Evolutionary conservation across 2,113 vertebrate genomes (phyloP).

Genomic region (Todiramphus saurophagus): DNA sequence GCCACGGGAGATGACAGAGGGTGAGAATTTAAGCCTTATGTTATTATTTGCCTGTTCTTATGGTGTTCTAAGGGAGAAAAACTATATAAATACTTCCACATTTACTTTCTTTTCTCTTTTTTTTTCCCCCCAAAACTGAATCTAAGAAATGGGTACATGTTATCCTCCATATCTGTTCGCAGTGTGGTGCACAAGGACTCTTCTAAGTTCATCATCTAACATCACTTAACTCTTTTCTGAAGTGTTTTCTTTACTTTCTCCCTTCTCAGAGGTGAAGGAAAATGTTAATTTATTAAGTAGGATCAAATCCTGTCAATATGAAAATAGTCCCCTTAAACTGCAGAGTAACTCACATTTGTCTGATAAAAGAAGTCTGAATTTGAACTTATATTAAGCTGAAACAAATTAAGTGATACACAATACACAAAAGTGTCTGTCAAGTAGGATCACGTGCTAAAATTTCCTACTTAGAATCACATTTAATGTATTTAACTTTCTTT

Average conservation of each 20-base stretch:
- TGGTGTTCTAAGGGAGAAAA: not conserved
- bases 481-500: not conserved
- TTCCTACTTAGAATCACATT: not conserved
- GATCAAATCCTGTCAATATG: not conserved
- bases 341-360: not conserved
- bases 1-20: not conserved
- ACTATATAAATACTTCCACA: not conserved
- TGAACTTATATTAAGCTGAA: not conserved
- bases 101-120: not conserved
- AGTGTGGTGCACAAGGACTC: not conserved
- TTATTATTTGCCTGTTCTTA: not conserved
- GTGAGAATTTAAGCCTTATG: not conserved
- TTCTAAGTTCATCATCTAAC: not conserved
- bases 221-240: not conserved
- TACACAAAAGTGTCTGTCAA: not conserved
- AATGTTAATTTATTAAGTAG: not conserved
- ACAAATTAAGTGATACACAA: not conserved
- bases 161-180: not conserved
- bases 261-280: not conserved
- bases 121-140: not conserved
- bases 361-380: not conserved
- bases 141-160: not conserved
- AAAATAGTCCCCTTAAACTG: not conserved
- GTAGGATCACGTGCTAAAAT: not conserved
- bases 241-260: not conserved